Percentiles rank a stretch among this genome's conserved stretches.
phyloP scores from a whole-genome alignment of 64 coral and sea anemone species.

The Stichodactyla mertensii region DNA sequence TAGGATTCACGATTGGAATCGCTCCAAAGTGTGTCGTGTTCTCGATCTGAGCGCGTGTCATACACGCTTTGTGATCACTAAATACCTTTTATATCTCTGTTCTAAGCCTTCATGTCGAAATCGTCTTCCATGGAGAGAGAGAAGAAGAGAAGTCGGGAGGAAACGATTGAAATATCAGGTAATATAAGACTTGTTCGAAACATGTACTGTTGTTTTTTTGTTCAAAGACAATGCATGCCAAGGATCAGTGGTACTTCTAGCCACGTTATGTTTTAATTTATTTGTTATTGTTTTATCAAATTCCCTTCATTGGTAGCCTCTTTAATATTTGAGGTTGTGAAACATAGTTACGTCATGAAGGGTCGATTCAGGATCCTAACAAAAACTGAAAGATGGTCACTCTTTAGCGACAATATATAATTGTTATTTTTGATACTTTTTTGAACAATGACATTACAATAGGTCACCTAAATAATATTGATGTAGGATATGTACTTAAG shows the following conservation, averaged over 20 bases:
- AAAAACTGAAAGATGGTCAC: neutral
- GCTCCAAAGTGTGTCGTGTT: neutral
- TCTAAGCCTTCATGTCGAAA: neutral
- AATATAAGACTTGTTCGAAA: neutral
- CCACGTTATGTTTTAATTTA: neutral
- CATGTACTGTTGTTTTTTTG: neutral
- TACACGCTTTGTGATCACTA: neutral
- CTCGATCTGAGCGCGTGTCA: neutral
- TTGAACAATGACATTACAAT: too few relatives aligned
- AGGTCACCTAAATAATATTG: too few relatives aligned
- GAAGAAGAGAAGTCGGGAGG: neutral
- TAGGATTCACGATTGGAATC: neutral
- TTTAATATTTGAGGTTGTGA: neutral
- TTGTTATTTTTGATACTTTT: too few relatives aligned
- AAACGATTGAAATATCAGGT: neutral
- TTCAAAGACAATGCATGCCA: neutral
- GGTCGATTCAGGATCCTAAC: neutral
- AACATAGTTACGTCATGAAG: neutral
- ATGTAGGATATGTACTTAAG: too few relatives aligned
- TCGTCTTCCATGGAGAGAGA: constrained; percentile 1
- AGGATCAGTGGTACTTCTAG: neutral
- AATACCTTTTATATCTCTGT: neutral
- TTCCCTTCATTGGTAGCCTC: neutral
- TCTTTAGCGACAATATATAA: neutral
- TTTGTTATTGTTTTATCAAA: neutral